Base-by-base conservation (phyloP, 1,140 invertebrate species). In the Drosophila melanica region DNA sequence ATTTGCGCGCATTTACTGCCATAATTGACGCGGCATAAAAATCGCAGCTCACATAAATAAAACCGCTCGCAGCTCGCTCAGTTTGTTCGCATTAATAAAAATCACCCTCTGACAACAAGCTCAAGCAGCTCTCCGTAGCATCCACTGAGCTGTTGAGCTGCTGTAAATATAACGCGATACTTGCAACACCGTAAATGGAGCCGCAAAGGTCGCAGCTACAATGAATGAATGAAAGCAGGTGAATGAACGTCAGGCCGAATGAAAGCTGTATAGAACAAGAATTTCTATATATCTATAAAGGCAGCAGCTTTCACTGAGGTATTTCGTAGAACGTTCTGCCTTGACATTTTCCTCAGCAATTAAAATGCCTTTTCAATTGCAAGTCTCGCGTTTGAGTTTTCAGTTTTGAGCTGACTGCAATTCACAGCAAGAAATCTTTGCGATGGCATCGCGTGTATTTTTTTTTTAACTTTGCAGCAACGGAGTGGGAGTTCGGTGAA, bases 291-390 rank as follows among this genome's bases (percentile, higher is more conserved):
- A 33, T 48, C 1, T 48, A 23, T 33, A 7, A 39, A 8, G 16
- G 16, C 23, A 57, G 68, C 53, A 39, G 74, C 79, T 84, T 81
- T 86, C 64, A 51, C 75, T 48, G 10, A 37, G 27, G 65, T 63
- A 55, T 50, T 64, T 74, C 64, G 76, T 59, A 81, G 67, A 81
- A 77, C 68, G 66, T 81, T 81, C 59, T 44, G 18, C 78, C 73
- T 73, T 81, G 78, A 81, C 79, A 81, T 81, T 81, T 71, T 47
- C 14, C 27, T 44, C 23, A 20, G 79, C 82, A 87, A 81, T 86
- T 86, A 86, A 86, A 79, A 86, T 82, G 75, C 82, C 82, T 87
- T 81, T 81, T 64, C 65, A 27, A 75, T 66, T 69, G 64, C 59
- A 69, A 69, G 59, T 65, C 75, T 77, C 63, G 57, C 73, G 50